A percentile compares a stretch with the other conserved stretches of the same genome.
These are phyloP conservation scores for Hydrocynus forskahlii DNA, from an alignment of 2,797 vertebrate genomes.

Conservation along the genomic window DNA sequence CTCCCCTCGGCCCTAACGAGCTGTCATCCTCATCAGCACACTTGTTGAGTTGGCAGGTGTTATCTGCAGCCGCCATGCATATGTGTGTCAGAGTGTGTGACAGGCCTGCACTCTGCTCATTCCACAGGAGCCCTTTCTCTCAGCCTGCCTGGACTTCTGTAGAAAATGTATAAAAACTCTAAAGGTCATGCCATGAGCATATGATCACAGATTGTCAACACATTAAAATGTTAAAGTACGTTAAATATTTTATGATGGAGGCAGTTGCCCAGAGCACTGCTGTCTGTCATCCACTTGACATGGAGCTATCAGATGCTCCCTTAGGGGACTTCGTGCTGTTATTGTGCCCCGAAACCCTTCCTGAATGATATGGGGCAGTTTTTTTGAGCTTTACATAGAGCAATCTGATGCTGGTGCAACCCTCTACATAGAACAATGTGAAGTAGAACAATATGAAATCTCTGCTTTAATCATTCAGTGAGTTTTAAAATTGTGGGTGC, in stretches of 20 bases:
- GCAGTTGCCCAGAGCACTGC: conserved; percentile 21
- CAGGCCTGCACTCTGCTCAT: neutral
- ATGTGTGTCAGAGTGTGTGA: conserved; percentile 2
- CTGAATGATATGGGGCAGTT: neutral
- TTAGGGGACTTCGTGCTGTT: conserved; percentile 11
- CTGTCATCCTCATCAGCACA: conserved; percentile 42
- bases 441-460: too few relatives aligned
- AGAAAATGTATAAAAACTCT: neutral
- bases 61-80: neutral
- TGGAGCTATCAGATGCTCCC: conserved; percentile 38
- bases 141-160: conserved; percentile 6
- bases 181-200: conserved; percentile 32
- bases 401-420: neutral
- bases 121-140: conserved; percentile 3
- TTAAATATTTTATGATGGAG: conserved; percentile 33
- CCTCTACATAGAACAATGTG: too few relatives aligned
- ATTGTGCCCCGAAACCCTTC: too few relatives aligned
- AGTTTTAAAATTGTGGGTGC: too few relatives aligned
- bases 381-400: neutral
- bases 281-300: conserved; percentile 36
- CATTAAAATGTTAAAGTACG: conserved; percentile 11
- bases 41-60: conserved; percentile 53
- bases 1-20: conserved; percentile 33
- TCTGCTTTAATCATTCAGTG: too few relatives aligned
- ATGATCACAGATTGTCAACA: conserved; percentile 25